phyloP scores from a whole-genome alignment of 2,888 invertebrate species.

The Phyllotreta cruciferae region DNA sequence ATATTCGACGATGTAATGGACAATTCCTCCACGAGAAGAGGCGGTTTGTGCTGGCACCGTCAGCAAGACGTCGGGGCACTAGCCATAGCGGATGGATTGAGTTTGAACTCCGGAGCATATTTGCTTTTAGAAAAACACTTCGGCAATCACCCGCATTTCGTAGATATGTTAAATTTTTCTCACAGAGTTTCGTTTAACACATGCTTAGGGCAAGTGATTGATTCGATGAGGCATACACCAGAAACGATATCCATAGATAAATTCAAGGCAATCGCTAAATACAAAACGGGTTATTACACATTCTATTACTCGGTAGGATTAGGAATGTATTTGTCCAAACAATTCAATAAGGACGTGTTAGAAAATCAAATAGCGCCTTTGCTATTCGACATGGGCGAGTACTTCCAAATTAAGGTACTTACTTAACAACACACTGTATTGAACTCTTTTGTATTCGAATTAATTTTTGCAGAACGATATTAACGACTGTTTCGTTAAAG shows the following conservation, averaged over 20 bases:
- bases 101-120: constrained; percentile 3
- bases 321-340: constrained; percentile 84
- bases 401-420: constrained; percentile 76
- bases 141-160: constrained; percentile 75
- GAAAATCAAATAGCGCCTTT: constrained; percentile 85
- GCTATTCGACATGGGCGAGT: constrained; percentile 89
- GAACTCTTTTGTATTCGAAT: not conserved
- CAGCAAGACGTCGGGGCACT: constrained; percentile 5
- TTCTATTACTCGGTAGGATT: constrained; percentile 89
- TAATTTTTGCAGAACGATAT: constrained; percentile 74
- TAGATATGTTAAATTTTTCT: constrained; percentile 79
- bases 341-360: constrained; percentile 72
- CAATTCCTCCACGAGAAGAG: constrained; percentile 20
- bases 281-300: constrained; percentile 86
- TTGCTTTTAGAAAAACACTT: constrained; percentile 63
- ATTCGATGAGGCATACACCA: constrained; percentile 73
- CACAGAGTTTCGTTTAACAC: constrained; percentile 78
- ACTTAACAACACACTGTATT: too few relatives aligned
- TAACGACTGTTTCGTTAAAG: constrained; percentile 88
- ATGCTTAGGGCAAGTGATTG: constrained; percentile 80
- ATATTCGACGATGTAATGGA: constrained; percentile 25
- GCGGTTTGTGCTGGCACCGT: constrained; percentile 20
- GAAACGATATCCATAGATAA: constrained; percentile 70
- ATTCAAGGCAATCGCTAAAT: constrained; percentile 85
- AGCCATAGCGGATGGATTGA: constrained; percentile 9